Evolutionary conservation across 2,113 vertebrate species (phyloP).

Genomic region (Taurulus bubalis): DNA sequence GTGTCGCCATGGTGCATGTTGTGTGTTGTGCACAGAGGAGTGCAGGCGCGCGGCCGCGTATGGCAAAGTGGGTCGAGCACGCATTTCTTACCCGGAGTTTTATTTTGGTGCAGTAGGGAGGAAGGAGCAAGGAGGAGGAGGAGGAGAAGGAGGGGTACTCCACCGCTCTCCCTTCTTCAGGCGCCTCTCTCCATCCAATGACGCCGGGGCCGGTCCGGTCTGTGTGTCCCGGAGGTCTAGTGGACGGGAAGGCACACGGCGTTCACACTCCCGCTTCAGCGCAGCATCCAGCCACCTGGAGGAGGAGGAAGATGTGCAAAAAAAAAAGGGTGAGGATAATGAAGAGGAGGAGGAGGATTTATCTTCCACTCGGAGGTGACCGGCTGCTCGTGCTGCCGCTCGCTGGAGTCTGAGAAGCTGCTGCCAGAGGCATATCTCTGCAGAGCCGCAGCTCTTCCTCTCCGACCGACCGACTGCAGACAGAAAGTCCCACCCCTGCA

Average conservation of each 20-base stretch:
- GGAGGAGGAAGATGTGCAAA: constrained; percentile 15
- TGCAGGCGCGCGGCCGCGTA: constrained; percentile 9
- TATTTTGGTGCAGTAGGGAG: constrained; percentile 80
- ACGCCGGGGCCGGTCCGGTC: constrained; percentile 55
- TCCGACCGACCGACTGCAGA: constrained; percentile 72
- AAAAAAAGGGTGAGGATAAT: not conserved
- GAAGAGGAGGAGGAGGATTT: constrained; percentile 7
- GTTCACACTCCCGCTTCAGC: constrained; percentile 52
- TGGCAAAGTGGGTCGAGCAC: constrained; percentile 37
- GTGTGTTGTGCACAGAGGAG: not conserved
- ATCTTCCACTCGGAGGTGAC: constrained; percentile 29
- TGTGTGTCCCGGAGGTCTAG: constrained; percentile 13
- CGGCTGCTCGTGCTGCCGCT: constrained; percentile 27
- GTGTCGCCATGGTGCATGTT: constrained; percentile 27
- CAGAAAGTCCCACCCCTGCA: constrained; percentile 80
- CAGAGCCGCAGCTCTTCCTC: constrained; percentile 54
- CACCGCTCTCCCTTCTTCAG: constrained; percentile 81
- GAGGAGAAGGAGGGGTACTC: constrained; percentile 58
- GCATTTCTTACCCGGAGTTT: constrained; percentile 81
- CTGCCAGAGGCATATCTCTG: constrained; percentile 67
- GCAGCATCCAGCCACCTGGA: constrained; percentile 46
- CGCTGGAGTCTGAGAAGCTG: constrained; percentile 54
- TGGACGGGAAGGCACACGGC: constrained; percentile 14
- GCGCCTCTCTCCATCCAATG: constrained; percentile 79
- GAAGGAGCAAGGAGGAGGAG: constrained; percentile 51